Evolutionary conservation across 2,113 vertebrate species (phyloP), one percentile per base, ranked within the genome.

Genomic region (Corydoras sp.): DNA sequence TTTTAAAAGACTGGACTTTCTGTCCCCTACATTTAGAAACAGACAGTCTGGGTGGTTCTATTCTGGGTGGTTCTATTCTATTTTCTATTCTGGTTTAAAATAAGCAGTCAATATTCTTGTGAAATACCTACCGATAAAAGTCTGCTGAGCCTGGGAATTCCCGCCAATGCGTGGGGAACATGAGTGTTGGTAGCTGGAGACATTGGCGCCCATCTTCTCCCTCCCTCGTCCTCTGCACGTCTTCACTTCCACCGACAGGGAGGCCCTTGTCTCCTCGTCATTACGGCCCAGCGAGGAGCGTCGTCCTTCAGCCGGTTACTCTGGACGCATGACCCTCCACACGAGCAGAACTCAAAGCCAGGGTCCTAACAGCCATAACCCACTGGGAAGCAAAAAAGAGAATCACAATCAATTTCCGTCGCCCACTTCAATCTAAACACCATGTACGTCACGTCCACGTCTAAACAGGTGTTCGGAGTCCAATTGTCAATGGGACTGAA

Each of bases 161-260:
- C 92, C 94, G 90, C 95, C 94, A 77, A 95, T 90, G 83, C 96
- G 95, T 61, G 95, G 94, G 91, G 97, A 96, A 89, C 95, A 98
- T 4, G 95, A 95, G 87, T 98, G 95, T 84, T 95, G 95, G 88
- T 96, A 99, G 91, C 92, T 96, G 87, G 97, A 99, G 88, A 94
- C 95, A 96, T 97, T 98, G 89, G 94, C 96, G 90, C 97, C 97
- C 97, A 99, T 99, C 72, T 74, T 74, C 49, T 62, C 68, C 32
- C 65, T 74, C 65, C 85, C 82, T 90, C 83, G 77, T 80, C 84
- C 77, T 87, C 80, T 83, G 86, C 76, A 67, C 74, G 86, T 82
- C 85, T 86, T 77, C 79, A 77, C 78, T 24, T 24, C 18, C 18
- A 24, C 18, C 18, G 18, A 24, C 18, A 24, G 18, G 18, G 18